Evolutionary conservation across 2,888 invertebrate genomes (phyloP).

Genomic region (Allygus modestus): DNA sequence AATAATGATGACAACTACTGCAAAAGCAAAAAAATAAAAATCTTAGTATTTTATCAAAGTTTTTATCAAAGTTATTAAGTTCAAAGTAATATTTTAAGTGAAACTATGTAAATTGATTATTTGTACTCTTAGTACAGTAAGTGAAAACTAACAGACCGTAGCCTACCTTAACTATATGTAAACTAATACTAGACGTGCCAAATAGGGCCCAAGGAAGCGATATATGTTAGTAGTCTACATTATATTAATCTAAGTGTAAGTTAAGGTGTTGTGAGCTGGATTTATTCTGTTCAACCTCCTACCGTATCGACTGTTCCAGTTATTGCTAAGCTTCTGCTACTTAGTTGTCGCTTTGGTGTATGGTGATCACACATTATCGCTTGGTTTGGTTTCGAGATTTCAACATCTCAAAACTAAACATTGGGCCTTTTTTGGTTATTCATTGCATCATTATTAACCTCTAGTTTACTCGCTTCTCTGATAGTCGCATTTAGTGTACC

Average conservation of each 20-base stretch:
- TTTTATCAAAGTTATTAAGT: too few species aligned
- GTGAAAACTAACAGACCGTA: not conserved
- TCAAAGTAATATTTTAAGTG: too few species aligned
- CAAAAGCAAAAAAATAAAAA: too few species aligned
- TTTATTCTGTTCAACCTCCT: slow-evolving; percentile 63
- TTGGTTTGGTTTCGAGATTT: slow-evolving; percentile 45
- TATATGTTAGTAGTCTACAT: not conserved
- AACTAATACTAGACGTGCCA: slow-evolving; percentile 13
- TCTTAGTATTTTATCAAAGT: too few species aligned
- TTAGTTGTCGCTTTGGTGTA: slow-evolving; percentile 58
- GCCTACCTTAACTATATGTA: not conserved
- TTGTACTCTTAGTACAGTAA: too few species aligned
- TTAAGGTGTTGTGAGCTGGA: slow-evolving; percentile 69
- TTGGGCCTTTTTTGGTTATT: slow-evolving; percentile 57
- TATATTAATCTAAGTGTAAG: slow-evolving; percentile 16
- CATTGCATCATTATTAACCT: slow-evolving; percentile 33
- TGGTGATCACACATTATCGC: slow-evolving; percentile 60
- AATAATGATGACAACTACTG: too few species aligned
- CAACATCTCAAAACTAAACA: slow-evolving; percentile 33
- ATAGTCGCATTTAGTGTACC: not conserved
- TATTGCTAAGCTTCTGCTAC: slow-evolving; percentile 37
- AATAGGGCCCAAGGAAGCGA: slow-evolving; percentile 59
- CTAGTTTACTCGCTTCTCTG: not conserved
- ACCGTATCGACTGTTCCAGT: slow-evolving; percentile 21
- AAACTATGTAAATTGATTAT: too few species aligned